Evolutionary conservation across 2,113 vertebrate genomes (phyloP).

Genomic region (Siniperca chuatsi): DNA sequence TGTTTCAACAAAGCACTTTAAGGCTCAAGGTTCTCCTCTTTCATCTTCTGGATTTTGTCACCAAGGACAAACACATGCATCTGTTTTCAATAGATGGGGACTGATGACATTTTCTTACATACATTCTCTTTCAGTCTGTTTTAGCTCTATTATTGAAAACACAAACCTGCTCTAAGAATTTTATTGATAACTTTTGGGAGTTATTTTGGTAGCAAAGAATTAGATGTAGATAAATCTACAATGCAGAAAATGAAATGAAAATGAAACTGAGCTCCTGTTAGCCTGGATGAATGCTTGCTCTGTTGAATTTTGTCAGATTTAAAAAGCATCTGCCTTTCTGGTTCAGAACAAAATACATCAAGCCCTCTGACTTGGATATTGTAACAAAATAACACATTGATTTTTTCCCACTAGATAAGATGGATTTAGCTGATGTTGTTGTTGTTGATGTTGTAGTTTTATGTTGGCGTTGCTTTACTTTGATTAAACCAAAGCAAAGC

Average conservation of each 20-base stretch:
- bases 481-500: conserved; percentile 4
- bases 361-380: conserved; percentile 33
- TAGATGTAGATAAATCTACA: background rate
- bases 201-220: background rate
- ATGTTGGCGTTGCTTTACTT: background rate
- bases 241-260: background rate
- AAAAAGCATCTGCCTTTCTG: conserved; percentile 19
- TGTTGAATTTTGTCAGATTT: background rate
- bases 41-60: conserved; percentile 15
- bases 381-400: conserved; percentile 60
- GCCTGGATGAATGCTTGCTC: background rate
- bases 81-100: background rate
- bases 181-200: background rate
- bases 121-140: background rate
- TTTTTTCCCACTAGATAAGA: conserved; percentile 17
- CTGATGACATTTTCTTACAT: background rate
- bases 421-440: conserved; percentile 50
- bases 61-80: conserved; percentile 15
- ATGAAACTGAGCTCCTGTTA: background rate
- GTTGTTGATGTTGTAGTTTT: background rate
- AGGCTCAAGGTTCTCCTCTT: conserved; percentile 4
- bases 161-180: background rate
- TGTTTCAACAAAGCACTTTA: conserved; percentile 37
- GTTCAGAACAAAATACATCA: conserved; percentile 55
- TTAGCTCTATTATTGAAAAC: background rate